Base-by-base conservation (phyloP, 2,888 invertebrate species). In the Ectemnius continuus region DNA sequence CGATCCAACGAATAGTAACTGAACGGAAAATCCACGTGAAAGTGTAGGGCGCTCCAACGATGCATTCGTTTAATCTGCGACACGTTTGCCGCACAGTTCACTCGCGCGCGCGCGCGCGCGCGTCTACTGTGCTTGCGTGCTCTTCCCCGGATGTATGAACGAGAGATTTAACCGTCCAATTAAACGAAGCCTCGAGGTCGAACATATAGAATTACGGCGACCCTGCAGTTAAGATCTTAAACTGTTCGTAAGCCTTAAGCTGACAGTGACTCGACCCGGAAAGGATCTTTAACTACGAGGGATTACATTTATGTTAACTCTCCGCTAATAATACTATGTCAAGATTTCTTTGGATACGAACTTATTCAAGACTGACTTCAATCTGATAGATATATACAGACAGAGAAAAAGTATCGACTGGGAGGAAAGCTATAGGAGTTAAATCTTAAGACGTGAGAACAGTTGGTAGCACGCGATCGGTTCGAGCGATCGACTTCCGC, bases 381-480 rank as follows among this genome's bases (percentile, higher is more conserved):
- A 36, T n/a, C 23, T 23, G 23, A 23, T 3, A 23, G 3, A 3
- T 2, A 23, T 23, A 23, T 23, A 23, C 23, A n/a, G 68, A 23
- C 13, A 26, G 65, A 48, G 61, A 26, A 36, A 28, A 20, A 45
- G 45, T 47, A 57, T 23, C 14, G 14, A 45, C 66, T 26, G 61
- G 62, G 68, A 61, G 72, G 75, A 75, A 75, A 59, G 67, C 36
- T 70, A 68, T 47, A 60, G 47, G 36, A 11, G 36, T 36, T 36
- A 36, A 36, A 36, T 36, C n/a, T 20, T 11, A 64, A 52, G 28
- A 18, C 77, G 81, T 79, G 81, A 68, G 77, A 81, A 76, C 81
- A 71, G 77, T 77, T 71, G 62, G 66, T 60, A 75, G 77, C 79
- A 79, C 79, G 75, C 81, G 81, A 79, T 81, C 77, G 73, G 70